Conservation (phyloP, 2,113 vertebrate genomes). For the Dryoscopus gambensis region DNA sequence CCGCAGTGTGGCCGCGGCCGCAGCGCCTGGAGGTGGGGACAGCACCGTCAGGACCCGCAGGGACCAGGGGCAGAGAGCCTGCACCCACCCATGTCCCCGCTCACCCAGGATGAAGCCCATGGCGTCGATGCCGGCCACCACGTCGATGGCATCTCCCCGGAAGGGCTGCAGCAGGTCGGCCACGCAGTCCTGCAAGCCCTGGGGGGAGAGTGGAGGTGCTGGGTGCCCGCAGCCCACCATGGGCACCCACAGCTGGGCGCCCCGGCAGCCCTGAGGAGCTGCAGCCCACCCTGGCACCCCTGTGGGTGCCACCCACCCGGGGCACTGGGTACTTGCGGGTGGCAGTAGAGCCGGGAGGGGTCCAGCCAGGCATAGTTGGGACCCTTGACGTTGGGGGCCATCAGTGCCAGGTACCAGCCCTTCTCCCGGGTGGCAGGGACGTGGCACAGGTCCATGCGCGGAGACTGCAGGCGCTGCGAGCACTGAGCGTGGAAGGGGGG, state of each 20-base stretch:
- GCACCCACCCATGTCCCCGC: accelerated
- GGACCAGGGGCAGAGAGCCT: accelerated
- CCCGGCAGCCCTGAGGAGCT: accelerated
- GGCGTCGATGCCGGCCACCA: conserved; percentile 85
- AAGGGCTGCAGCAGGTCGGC: conserved; percentile 82
- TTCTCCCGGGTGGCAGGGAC: conserved; percentile 44
- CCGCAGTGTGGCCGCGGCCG: conserved; percentile 64
- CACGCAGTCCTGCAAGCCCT: conserved; percentile 83
- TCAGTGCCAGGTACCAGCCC: conserved; percentile 85
- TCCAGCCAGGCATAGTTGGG: conserved; percentile 84
- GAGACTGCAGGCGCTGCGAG: accelerated
- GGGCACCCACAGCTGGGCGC: background rate
- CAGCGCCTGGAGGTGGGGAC: conserved; percentile 72
- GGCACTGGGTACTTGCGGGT: conserved; percentile 72
- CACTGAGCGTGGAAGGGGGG: accelerated
- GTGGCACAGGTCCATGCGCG: conserved; percentile 65
- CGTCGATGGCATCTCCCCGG: conserved; percentile 74
- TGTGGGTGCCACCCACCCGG: accelerated
- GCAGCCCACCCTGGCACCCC: background rate
- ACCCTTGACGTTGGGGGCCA: conserved; percentile 85
- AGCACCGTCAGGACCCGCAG: conserved; percentile 56
- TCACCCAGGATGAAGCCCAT: conserved; percentile 91
- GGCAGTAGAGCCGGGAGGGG: conserved; percentile 87
- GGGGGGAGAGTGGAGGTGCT: background rate
- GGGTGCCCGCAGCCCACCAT: background rate